phyloP scores from a whole-genome alignment of 2,888 invertebrate genomes.

The Cerceris ruficornis region DNA sequence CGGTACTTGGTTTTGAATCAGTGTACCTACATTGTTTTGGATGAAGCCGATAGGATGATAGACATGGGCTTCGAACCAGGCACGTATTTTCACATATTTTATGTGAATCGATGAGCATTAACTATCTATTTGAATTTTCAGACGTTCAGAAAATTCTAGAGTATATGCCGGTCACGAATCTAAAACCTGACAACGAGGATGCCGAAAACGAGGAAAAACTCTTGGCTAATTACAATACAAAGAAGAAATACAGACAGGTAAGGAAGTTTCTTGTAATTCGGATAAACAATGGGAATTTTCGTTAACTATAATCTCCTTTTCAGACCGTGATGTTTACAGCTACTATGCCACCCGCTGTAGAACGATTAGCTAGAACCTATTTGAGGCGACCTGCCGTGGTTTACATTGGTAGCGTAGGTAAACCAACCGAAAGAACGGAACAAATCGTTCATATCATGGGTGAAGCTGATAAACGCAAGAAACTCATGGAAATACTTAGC shows the following conservation, averaged over 20 bases:
- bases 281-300: not conserved
- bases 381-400: constrained; percentile 98
- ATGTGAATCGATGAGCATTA: not conserved
- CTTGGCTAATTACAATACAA: constrained; percentile 96
- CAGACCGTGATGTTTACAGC: constrained; percentile 99
- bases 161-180: constrained; percentile 98
- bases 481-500: constrained; percentile 95
- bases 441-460: constrained; percentile 98
- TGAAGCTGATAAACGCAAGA: constrained; percentile 97
- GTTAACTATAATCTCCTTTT: constrained; percentile 51
- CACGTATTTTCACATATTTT: constrained; percentile 69
- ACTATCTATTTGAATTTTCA: not conserved
- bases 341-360: constrained; percentile 99
- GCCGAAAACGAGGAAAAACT: constrained; percentile 97
- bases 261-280: constrained; percentile 13
- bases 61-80: constrained; percentile 99
- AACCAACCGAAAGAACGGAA: constrained; percentile 98
- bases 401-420: constrained; percentile 97
- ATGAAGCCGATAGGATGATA: constrained; percentile 99
- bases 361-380: constrained; percentile 96
- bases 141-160: constrained; percentile 98
- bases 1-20: constrained; percentile 97
- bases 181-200: constrained; percentile 99
- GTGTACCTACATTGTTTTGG: constrained; percentile 98
- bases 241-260: constrained; percentile 97